A percentile compares a stretch with the other conserved stretches of the same genome.
Conservation (phyloP, 2,888 invertebrate genomes). For the Trachelus stipa region DNA sequence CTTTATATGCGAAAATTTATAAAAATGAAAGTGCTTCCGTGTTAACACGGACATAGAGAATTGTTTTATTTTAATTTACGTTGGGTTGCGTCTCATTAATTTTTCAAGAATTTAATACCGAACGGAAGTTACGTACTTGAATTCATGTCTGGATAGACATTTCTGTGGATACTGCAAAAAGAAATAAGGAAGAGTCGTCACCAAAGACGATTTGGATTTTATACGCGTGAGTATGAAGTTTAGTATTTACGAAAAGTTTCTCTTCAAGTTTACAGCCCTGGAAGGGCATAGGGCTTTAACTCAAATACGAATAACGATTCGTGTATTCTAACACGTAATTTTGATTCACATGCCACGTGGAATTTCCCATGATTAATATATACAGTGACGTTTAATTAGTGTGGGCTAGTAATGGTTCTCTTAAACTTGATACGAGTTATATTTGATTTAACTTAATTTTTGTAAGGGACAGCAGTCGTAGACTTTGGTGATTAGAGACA, state of each 20-base stretch:
- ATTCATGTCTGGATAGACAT: not conserved
- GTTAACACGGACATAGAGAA: not conserved
- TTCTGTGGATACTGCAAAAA: not conserved
- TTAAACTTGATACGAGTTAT: not conserved
- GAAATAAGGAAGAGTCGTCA: not conserved
- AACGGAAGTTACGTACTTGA: not conserved
- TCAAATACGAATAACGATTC: not conserved
- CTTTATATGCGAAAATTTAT: slow-evolving; percentile 25
- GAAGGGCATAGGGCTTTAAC: not conserved
- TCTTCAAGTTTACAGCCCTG: not conserved
- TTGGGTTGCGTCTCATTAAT: not conserved
- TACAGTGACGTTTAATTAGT: not conserved
- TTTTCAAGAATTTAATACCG: not conserved
- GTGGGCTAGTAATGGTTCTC: not conserved
- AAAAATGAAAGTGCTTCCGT: slow-evolving; percentile 19
- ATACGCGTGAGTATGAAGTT: not conserved
- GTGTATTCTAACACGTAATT: not conserved
- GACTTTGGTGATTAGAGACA: not conserved
- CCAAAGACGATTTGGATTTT: not conserved
- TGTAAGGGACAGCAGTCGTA: not conserved
- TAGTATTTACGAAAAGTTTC: not conserved
- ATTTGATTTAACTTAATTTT: not conserved
- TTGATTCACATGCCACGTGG: not conserved
- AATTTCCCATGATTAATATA: not conserved
- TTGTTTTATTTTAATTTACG: not conserved